Conservation (phyloP, 2,888 invertebrate genomes). For the Chymomyza procnemis region DNA sequence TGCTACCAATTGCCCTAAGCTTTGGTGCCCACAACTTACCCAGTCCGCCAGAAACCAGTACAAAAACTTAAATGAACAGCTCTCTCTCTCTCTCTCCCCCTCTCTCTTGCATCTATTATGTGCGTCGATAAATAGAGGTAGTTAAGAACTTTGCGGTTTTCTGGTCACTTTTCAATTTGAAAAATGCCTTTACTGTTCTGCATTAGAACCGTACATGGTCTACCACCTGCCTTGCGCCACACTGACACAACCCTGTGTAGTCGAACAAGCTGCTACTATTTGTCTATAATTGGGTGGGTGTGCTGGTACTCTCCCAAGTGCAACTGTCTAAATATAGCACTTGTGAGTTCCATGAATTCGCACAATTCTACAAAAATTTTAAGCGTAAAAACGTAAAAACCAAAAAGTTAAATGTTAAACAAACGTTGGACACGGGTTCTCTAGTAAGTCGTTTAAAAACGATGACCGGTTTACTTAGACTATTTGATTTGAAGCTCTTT, state of each 20-base stretch:
- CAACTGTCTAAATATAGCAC: background rate
- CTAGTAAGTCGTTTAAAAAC: background rate
- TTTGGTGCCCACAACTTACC: background rate
- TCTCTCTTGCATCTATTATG: background rate
- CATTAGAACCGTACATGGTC: background rate
- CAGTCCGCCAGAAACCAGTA: too few relatives aligned
- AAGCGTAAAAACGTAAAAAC: conserved; percentile 27
- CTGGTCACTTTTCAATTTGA: conserved; percentile 70
- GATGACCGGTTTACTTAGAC: background rate
- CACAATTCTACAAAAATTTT: conserved; percentile 38
- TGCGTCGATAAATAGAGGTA: conserved; percentile 70
- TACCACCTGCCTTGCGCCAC: background rate
- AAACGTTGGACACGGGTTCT: background rate
- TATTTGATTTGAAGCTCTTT: too few relatives aligned
- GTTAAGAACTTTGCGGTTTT: conserved; percentile 73
- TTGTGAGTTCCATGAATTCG: conserved; percentile 32
- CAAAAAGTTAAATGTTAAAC: background rate
- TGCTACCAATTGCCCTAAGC: background rate
- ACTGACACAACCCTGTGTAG: background rate
- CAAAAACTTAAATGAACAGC: background rate
- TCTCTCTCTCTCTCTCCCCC: too few relatives aligned
- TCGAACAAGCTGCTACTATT: too few relatives aligned
- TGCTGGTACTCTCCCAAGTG: too few relatives aligned
- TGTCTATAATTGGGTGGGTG: too few relatives aligned
- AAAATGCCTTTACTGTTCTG: conserved; percentile 45